Base-by-base conservation (phyloP, 1,140 invertebrate genomes). In the Halictus rubicundus region DNA sequence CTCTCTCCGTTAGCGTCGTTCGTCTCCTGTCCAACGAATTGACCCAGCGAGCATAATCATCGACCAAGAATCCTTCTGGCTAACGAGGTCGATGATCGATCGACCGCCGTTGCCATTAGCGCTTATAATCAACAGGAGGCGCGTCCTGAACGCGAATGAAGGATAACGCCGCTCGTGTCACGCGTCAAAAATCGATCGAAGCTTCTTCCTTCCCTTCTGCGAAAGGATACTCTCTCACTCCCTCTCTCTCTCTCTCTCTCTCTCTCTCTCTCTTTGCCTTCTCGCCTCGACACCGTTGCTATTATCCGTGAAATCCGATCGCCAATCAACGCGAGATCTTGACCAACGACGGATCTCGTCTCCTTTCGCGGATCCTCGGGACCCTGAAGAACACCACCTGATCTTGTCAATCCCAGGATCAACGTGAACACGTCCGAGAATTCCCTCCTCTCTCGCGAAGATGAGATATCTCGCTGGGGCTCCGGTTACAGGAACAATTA, bases 51-150 rank as follows among this genome's bases (percentile, higher is more conserved):
- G 39, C 52, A 16, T 21, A 68, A 74, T 68, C 63, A 19, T 49
- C 61, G 23, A 16, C 2, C 14, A 23, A 25, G 37, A 49, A 60
- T 79, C 75, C 27, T n/a, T 6, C 52, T 52, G 57, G 25, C 46
- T 39, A 79, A 79, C 63, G 63, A 54, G 46, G 39, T 49, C 49
- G 68, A 80, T 57, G 37, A 84, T 84, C 78, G 82, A 85, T 81
- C 69, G 49, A 68, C 39, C 61, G 19, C 1, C 27, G 61, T 42
- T 60, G 78, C 60, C 42, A 68, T 79, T 27, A n/a, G 70, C 27
- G 52, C 39, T 54, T 66, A 14, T 79, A 74, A 79, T 79, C 78
- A 61, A 68, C 63, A 39, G 63, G 64, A 74, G 63, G 8, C 39
- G 63, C 52, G 39, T 66, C 12, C 63, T 14, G 23, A 8, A 46